Evolutionary conservation across 2,113 vertebrate species (phyloP).

Genomic region (Myxocyprinus asiaticus): DNA sequence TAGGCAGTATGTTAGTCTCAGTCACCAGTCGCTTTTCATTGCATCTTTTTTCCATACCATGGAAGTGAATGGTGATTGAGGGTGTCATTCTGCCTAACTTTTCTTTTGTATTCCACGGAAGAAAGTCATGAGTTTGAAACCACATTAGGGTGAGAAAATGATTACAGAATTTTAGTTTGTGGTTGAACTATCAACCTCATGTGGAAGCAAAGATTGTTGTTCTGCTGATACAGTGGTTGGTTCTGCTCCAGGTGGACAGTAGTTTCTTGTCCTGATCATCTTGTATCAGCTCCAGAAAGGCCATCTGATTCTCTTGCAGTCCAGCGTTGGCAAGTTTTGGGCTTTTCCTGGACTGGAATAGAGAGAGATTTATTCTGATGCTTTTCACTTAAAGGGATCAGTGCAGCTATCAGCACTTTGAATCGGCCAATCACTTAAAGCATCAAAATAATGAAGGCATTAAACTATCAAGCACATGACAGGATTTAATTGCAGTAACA

Average conservation of each 20-base stretch:
- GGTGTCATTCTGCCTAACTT: too few species aligned
- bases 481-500: constrained; percentile 74
- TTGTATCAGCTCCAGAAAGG: constrained; percentile 54
- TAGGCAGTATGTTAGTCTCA: too few species aligned
- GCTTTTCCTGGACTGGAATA: constrained; percentile 64
- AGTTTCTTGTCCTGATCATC: constrained; percentile 5
- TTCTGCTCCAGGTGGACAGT: background rate
- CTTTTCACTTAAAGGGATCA: constrained; percentile 77
- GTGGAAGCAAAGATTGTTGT: background rate
- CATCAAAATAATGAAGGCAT: constrained; percentile 72
- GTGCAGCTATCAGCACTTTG: constrained; percentile 80
- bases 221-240: constrained; percentile 22
- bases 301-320: constrained; percentile 62
- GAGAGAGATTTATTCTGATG: constrained; percentile 72
- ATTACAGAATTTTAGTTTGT: too few species aligned
- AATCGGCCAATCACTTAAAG: constrained; percentile 80
- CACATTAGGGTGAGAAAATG: too few species aligned
- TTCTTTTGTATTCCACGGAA: too few species aligned
- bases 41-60: too few species aligned
- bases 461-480: constrained; percentile 66
- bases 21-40: too few species aligned
- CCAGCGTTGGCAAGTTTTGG: constrained; percentile 62
- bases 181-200: background rate
- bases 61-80: too few species aligned
- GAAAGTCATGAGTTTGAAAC: too few species aligned